Evolutionary conservation across 1,140 invertebrate genomes (phyloP), one percentile per base, ranked within the genome.

Genomic region (Drosophila sp.): DNA sequence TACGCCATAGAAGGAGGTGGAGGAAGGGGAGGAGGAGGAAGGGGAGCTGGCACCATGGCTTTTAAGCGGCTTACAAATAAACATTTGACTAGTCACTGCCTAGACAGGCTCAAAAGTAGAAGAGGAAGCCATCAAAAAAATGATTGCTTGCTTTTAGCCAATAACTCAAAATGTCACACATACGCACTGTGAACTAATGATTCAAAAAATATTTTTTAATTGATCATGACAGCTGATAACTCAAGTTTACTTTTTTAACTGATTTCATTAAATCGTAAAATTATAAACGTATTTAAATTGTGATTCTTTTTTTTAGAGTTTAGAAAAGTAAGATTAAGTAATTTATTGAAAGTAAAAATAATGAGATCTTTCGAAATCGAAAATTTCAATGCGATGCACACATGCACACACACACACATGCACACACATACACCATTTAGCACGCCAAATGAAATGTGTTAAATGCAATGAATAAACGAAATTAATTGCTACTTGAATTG

Each of bases 61-160:
- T 82, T 79, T 79, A 85, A 85, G 82, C 82, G 70, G 82, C 82
- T 86, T 85, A 85, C 68, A 35, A 60, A 64, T 56, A 66, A 76
- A 84, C 72, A 76, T 77, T 54, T 76, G 80, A 40, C 80, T 80
- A 84, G 72, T 79, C 80, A 84, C 80, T 72, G 60, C 68, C 76
- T 66, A 70, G 74, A 65, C 74, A 70, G 64, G 72, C 55, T 38
- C 58, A 8, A 56, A 44, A n/a, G 4, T 10, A 35, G 25, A 17
- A 27, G 4, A 32, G 29, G 2, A 35, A 56, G 50, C 29, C 35
- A 35, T 17, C 57, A 70, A 32, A n/a, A 57, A 50, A 57, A 50
- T 33, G 70, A 74, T 64, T 74, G 70, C 55, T 30, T 56, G 74
- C 66, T 76, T 38, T 80, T 71, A 76, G 79, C 76, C 72, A 76